A percentile compares a stretch with the other conserved stretches of the same genome.
Evolutionary conservation across 30 jellyfish, hydroid and myxozoan genomes (phyloP).

Genomic region (Hydractinia symbiolongicarpus): DNA sequence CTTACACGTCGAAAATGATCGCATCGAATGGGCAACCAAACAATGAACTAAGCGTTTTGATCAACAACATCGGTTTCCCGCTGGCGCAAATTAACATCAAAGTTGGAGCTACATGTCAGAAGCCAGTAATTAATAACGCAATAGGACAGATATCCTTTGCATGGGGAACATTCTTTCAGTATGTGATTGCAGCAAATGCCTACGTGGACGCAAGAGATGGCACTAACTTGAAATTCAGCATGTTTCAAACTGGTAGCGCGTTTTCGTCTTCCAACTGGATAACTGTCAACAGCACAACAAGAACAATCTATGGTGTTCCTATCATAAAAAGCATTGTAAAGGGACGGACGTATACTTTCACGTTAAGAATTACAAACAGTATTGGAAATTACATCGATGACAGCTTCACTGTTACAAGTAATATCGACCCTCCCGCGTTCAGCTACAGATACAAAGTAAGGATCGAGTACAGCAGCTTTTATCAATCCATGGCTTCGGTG

Average conservation of each 20-base stretch:
- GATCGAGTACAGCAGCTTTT: constrained; percentile 17
- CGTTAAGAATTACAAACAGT: constrained; percentile 45
- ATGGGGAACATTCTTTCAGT: constrained; percentile 34
- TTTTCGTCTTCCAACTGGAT: constrained; percentile 53
- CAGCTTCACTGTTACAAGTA: constrained; percentile 24
- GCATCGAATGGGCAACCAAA: constrained; percentile 18
- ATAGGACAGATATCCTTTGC: constrained; percentile 57
- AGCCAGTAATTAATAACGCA: constrained; percentile 47
- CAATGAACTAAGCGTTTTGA: background rate
- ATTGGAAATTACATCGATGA: constrained; percentile 52
- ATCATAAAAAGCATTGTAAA: constrained; percentile 1
- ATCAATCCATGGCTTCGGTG: constrained; percentile 43
- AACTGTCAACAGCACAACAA: constrained; percentile 36
- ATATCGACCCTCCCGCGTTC: constrained; percentile 38
- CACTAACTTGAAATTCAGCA: constrained; percentile 5
- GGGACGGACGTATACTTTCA: constrained; percentile 18
- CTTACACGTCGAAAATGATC: constrained; percentile 4
- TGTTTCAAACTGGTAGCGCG: constrained; percentile 38
- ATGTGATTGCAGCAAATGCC: constrained; percentile 47
- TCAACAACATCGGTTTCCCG: constrained; percentile 10
- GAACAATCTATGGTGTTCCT: constrained; percentile 68
- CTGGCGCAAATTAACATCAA: background rate
- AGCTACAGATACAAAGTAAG: constrained; percentile 27
- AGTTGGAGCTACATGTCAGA: constrained; percentile 22
- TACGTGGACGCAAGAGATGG: constrained; percentile 59